Base-by-base conservation (phyloP, 2,113 vertebrate species). In the Caretta caretta region DNA sequence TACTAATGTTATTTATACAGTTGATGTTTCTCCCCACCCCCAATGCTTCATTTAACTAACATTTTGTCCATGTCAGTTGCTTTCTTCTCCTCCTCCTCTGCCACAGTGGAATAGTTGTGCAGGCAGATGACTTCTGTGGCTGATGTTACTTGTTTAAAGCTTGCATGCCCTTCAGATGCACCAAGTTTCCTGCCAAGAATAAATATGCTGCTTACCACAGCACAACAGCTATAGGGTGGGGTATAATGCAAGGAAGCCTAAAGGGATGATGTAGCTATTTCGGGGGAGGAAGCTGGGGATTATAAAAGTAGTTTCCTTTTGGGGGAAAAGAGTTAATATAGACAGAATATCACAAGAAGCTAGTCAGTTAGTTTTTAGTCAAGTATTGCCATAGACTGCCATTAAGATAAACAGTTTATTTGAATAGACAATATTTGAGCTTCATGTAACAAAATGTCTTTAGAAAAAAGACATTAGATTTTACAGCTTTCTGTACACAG, bases 241-340 rank as follows among this genome's bases (percentile, higher is more conserved):
- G 42, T 54, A 56, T 87, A 89, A 14, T 19, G 20, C n/a, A 91
- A 83, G 11, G 29, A 94, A 89, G 20, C 62, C 54, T 57, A 65
- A 80, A 89, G 83, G 38, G 80, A 82, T 80, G 93, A 24, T 4
- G 35, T n/a, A 83, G 35, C n/a, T 83, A 76, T 94, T 96, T 90
- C 94, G 89, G 85, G 16, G 12, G 2, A 88, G 9, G 31, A 93
- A 86, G 51, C 7, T 5, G 0, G 0, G 35, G 25, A 88, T 80
- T 16, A 86, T 9, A 7, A 86, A 91, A 94, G 8, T 65, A 24
- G n/a, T 57, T 49, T n/a, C 25, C 20, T 54, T 49, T 4, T 87
- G 76, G 3, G 29, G 48, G 29, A 7, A 92, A 92, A 92, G 31
- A 49, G n/a, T 10, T 50, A 8, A 38, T 72, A 84, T 27, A 65